These are phyloP conservation scores for Rallus limicola DNA, from an alignment of 2,113 vertebrate species.

Conservation along the genomic window DNA sequence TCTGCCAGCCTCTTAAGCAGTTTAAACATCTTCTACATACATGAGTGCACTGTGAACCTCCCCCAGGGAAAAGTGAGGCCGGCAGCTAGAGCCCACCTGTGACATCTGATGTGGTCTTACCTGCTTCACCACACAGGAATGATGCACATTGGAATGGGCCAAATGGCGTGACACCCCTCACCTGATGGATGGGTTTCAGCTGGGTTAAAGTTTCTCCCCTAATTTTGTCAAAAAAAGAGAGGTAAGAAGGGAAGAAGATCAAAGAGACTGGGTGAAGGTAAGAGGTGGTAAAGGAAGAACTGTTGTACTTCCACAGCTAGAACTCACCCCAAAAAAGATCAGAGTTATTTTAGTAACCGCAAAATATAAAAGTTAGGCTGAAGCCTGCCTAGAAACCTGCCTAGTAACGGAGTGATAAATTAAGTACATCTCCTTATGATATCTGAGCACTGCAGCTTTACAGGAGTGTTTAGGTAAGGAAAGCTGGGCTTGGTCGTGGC, in stretches of 20 bases:
- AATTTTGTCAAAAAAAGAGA: background rate
- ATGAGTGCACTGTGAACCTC: background rate
- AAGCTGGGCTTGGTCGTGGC: background rate
- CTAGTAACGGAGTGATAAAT: slow-evolving; percentile 53
- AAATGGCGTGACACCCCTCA: background rate
- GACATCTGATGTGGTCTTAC: background rate
- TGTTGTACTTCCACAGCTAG: background rate
- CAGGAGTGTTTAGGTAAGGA: background rate
- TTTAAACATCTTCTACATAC: background rate
- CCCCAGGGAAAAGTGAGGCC: background rate
- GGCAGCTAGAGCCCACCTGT: background rate
- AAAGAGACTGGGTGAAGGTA: background rate
- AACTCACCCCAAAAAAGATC: background rate
- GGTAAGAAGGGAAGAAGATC: background rate
- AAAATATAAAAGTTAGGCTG: slow-evolving; percentile 2
- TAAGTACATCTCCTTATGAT: slow-evolving; percentile 20
- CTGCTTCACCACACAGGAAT: accelerated
- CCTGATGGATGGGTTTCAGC: background rate
- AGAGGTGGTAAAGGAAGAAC: background rate
- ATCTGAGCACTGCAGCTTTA: background rate
- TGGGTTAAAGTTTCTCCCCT: background rate
- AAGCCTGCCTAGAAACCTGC: slow-evolving; percentile 58
- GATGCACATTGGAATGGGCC: no score
- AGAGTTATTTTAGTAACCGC: slow-evolving; percentile 34
- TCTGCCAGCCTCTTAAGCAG: background rate